Percentiles rank a stretch among this genome's conserved stretches.
phyloP scores from a whole-genome alignment of 1,140 invertebrate genomes.

The Leptopilina clavipes region DNA sequence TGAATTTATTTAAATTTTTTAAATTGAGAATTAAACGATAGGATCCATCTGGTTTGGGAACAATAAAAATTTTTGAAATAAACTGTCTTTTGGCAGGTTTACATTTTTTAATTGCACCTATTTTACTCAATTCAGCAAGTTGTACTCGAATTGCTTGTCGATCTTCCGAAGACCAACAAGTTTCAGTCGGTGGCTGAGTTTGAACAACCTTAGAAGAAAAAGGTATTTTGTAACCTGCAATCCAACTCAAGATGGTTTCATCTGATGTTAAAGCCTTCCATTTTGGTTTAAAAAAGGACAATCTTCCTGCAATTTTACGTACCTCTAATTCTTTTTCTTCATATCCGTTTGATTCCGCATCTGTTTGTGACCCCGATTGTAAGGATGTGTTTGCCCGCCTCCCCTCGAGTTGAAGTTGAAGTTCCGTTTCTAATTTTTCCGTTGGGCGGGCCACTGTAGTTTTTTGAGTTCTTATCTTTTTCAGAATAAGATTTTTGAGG shows the following conservation, averaged over 20 bases:
- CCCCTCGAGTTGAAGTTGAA: not conserved
- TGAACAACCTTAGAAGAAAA: conserved; percentile 19
- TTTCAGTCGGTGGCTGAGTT: not conserved
- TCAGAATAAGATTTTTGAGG: not conserved
- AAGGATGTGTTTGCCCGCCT: not conserved
- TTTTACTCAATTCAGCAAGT: conserved; percentile 34
- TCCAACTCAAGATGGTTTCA: conserved; percentile 35
- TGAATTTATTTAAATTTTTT: conserved; percentile 55
- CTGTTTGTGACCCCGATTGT: not conserved
- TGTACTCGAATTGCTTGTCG: conserved; percentile 14
- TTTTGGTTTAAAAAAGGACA: conserved; percentile 33
- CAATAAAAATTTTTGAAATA: conserved; percentile 54
- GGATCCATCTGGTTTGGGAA: conserved; percentile 50
- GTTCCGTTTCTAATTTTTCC: not conserved
- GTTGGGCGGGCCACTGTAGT: conserved; percentile 33
- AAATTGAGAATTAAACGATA: conserved; percentile 57
- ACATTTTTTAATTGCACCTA: conserved; percentile 41
- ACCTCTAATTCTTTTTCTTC: not conserved
- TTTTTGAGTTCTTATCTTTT: conserved; percentile 20
- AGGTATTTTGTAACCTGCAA: conserved; percentile 38
- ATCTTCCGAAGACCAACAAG: conserved; percentile 32
- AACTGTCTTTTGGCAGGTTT: conserved; percentile 42
- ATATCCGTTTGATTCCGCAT: not conserved
- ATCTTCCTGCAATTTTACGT: conserved; percentile 17
- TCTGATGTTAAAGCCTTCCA: conserved; percentile 27